Conservation (phyloP, 1,140 invertebrate genomes). For the Helicoverpa zea region DNA sequence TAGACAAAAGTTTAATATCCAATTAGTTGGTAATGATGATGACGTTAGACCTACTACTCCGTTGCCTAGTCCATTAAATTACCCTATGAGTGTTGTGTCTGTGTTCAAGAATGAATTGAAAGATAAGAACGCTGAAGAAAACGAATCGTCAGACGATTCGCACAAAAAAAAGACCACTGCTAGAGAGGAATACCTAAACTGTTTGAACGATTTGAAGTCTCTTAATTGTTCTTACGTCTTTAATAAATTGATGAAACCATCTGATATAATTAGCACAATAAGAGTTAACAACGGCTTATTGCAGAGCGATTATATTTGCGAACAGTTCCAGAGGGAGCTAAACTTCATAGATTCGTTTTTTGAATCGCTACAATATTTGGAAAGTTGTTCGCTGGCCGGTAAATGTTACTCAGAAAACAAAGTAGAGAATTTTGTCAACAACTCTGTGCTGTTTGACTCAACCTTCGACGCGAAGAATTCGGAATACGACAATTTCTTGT, state of each 20-base stretch:
- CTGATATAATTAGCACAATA: conserved; percentile 81
- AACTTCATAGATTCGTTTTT: conserved; percentile 84
- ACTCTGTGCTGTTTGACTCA: conserved; percentile 51
- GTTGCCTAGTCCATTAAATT: conserved; percentile 63
- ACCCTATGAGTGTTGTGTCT: conserved; percentile 78
- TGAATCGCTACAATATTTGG: conserved; percentile 82
- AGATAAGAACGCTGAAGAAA: conserved; percentile 53
- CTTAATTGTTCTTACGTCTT: conserved; percentile 64
- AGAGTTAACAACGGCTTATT: conserved; percentile 73
- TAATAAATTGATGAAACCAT: conserved; percentile 81
- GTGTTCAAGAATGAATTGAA: conserved; percentile 73
- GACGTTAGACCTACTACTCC: conserved; percentile 58
- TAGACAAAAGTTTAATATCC: conserved; percentile 79
- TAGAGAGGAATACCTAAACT: conserved; percentile 45
- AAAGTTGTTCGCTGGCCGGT: conserved; percentile 73
- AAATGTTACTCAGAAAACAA: conserved; percentile 70
- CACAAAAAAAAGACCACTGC: conserved; percentile 1
- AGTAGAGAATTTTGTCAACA: conserved; percentile 73
- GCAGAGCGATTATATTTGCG: conserved; percentile 72
- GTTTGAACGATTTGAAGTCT: conserved; percentile 59
- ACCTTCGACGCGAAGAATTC: conserved; percentile 68
- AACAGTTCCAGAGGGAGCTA: conserved; percentile 81
- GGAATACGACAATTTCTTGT: conserved; percentile 72
- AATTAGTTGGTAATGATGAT: conserved; percentile 70
- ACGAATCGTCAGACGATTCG: not conserved